Evolutionary conservation across 2,888 invertebrate genomes (phyloP), one percentile per base, ranked within the genome.

Genomic region (Aquatica leii): DNA sequence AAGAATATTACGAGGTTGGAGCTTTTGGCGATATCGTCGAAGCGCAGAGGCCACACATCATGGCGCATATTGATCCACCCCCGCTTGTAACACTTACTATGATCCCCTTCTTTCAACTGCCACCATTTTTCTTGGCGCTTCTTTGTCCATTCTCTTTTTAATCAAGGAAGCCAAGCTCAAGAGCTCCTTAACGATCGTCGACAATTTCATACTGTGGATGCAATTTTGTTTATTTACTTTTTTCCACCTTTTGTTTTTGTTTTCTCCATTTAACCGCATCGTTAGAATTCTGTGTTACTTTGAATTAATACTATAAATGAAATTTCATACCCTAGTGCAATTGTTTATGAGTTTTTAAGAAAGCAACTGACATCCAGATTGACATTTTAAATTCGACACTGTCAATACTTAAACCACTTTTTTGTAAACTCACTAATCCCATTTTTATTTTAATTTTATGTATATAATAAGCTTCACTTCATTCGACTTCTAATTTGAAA

Each of bases 221-320:
- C 64, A 66, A 66, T 66, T 66, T 66, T 60, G 66, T 66, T 66
- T 66, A 75, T 74, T 74, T 75, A 74, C 74, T 74, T 73, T 74
- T 75, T 75, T 71, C 73, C 71, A 71, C 69, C 73, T 63, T 63
- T 59, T 53, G 54, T 55, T 59, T 59, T 46, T 49, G 53, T 63
- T 63, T 35, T 55, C 59, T 59, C 54, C 59, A 63, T 59, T 63
- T 59, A 59, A 18, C 20, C 43, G 21, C 46, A 46, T 46, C 46
- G 43, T 43, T 43, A 43, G 43, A 49, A 49, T 20, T 20, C 48
- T 41, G 21, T 35, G 46, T 54, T 60, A 24, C 41, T 46, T 20
- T 14, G 37, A 48, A 48, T 56, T 56, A 46, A 18, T 37, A 37
- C 35, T 50, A 57, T 21, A 50, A 49, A 55, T 34, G 43, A 24